Evolutionary conservation across 2,797 vertebrate species (phyloP).

Genomic region (Pangasius djambal): DNA sequence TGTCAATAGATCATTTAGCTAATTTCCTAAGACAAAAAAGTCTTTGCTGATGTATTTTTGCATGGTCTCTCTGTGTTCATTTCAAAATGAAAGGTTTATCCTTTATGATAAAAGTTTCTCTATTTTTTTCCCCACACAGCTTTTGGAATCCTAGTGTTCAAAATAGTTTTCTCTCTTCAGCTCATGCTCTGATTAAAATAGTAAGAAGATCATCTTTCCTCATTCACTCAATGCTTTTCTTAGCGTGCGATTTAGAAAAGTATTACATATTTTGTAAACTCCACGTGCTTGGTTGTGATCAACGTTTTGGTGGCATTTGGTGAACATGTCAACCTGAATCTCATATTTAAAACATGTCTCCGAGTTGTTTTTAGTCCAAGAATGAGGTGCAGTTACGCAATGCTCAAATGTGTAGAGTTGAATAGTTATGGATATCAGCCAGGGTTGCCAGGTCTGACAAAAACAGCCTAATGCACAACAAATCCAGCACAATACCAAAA

Average conservation of each 20-base stretch:
- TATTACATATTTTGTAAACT: not conserved
- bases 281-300: not conserved
- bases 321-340: not conserved
- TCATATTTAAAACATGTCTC: not conserved
- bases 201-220: conserved; percentile 14
- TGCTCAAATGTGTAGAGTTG: conserved; percentile 19
- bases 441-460: conserved; percentile 14
- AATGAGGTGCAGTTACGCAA: conserved; percentile 31
- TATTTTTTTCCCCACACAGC: not conserved
- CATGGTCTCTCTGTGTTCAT: too few species aligned
- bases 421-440: conserved; percentile 22
- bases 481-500: not conserved
- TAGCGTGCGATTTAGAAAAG: not conserved
- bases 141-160: not conserved
- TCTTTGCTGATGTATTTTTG: too few species aligned
- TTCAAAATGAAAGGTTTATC: too few species aligned
- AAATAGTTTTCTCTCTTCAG: conserved; percentile 5
- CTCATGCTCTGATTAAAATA: conserved; percentile 24
- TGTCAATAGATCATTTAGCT: too few species aligned
- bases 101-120: too few species aligned
- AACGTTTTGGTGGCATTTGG: not conserved
- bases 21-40: too few species aligned
- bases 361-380: conserved; percentile 29
- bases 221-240: not conserved
- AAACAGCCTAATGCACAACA: too few species aligned